Conservation (phyloP, 2,113 vertebrate genomes). For the Hemichromis elongatus region DNA sequence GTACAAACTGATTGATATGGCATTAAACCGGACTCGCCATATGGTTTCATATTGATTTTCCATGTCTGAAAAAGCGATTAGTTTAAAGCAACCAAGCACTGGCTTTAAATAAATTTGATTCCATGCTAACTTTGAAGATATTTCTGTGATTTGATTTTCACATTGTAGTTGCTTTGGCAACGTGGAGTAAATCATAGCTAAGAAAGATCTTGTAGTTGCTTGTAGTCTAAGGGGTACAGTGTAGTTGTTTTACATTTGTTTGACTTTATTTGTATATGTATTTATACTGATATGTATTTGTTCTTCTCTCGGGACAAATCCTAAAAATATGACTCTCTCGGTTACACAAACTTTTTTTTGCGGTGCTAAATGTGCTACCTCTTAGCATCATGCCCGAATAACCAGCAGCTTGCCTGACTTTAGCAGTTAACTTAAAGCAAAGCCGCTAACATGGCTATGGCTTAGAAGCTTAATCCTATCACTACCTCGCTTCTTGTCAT, state of each 20-base stretch:
- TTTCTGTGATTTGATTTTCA: neutral
- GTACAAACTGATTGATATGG: neutral
- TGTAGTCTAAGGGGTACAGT: neutral
- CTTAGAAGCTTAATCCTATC: neutral
- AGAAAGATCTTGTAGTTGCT: neutral
- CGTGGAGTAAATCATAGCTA: neutral
- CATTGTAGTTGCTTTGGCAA: neutral
- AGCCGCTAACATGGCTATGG: neutral
- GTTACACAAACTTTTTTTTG: neutral
- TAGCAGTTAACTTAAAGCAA: neutral
- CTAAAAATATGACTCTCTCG: no score
- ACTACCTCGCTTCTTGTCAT: neutral
- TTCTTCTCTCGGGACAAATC: neutral
- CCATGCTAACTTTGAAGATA: neutral
- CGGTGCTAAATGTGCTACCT: neutral
- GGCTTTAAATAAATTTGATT: fast-evolving
- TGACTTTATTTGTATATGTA: neutral
- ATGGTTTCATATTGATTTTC: neutral
- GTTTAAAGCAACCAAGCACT: neutral
- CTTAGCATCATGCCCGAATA: neutral
- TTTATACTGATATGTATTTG: neutral
- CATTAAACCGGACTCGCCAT: neutral
- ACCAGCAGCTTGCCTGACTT: neutral
- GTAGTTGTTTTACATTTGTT: neutral
- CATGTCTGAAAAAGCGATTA: fast-evolving